These are phyloP conservation scores for Anguilla anguilla DNA, from an alignment of 2,797 vertebrate genomes.

Conservation along the genomic window DNA sequence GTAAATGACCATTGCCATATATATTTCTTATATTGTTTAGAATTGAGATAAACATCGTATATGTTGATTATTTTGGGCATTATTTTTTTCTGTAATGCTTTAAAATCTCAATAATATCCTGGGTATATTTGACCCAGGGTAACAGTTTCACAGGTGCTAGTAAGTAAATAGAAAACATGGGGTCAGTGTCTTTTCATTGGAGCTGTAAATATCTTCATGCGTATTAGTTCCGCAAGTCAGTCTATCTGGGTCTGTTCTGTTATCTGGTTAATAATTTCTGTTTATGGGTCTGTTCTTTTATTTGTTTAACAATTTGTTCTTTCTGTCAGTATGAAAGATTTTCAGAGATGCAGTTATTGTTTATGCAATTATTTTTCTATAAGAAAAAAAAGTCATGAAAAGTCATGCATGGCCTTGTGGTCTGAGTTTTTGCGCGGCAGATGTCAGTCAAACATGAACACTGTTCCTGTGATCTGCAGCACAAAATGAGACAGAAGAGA, in stretches of 20 bases:
- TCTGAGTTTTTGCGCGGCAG: not conserved
- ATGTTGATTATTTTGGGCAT: not conserved
- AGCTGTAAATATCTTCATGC: not conserved
- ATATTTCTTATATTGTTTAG: not conserved
- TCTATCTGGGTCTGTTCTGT: not conserved
- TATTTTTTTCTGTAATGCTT: too few species aligned
- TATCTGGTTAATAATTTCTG: too few species aligned
- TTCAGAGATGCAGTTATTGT: not conserved
- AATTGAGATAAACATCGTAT: not conserved
- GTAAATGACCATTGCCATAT: not conserved
- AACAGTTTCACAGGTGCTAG: too few species aligned
- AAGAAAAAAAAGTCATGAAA: too few species aligned
- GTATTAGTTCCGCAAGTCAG: not conserved
- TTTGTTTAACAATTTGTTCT: too few species aligned
- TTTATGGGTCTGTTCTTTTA: too few species aligned
- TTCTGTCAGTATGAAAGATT: not conserved
- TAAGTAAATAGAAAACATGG: too few species aligned
- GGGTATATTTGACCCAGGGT: too few species aligned
- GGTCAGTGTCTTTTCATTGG: not conserved
- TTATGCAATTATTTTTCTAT: not conserved
- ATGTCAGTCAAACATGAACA: not conserved
- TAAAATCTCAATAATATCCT: not conserved
- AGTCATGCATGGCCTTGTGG: not conserved
- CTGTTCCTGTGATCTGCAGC: conserved; percentile 18
- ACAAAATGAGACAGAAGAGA: conserved; percentile 8